phyloP scores from a whole-genome alignment of 2,113 vertebrate species.

The Uria aalge region DNA sequence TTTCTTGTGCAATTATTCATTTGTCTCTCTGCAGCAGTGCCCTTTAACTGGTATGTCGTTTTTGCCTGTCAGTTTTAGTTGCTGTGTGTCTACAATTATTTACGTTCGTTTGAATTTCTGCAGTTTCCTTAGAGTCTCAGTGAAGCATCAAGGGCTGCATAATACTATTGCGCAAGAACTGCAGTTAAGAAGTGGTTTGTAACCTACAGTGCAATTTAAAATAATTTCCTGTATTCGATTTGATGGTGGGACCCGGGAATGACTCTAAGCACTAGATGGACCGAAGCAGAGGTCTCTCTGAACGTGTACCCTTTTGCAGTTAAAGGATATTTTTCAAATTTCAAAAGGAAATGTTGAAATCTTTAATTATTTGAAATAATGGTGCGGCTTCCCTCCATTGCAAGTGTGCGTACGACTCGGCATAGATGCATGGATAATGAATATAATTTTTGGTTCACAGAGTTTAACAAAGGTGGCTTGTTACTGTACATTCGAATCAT shows the following conservation, averaged over 20 bases:
- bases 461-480: conserved; percentile 22
- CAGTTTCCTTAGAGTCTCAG: background rate
- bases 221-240: background rate
- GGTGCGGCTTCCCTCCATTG: background rate
- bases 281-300: background rate
- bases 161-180: background rate
- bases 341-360: background rate
- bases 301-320: background rate
- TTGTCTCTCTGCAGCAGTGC: background rate
- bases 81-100: background rate
- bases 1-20: background rate
- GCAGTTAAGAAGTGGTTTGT: background rate
- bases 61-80: background rate
- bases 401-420: accelerated
- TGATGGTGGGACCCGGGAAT: background rate
- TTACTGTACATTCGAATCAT: background rate
- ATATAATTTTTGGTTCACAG: background rate
- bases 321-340: background rate
- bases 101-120: background rate
- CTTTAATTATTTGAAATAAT: background rate
- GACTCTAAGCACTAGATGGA: background rate
- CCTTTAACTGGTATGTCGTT: background rate
- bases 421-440: background rate
- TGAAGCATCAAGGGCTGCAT: background rate
- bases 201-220: background rate